phyloP scores from a whole-genome alignment of 2,888 invertebrate species.

The Thalpophila matura region DNA sequence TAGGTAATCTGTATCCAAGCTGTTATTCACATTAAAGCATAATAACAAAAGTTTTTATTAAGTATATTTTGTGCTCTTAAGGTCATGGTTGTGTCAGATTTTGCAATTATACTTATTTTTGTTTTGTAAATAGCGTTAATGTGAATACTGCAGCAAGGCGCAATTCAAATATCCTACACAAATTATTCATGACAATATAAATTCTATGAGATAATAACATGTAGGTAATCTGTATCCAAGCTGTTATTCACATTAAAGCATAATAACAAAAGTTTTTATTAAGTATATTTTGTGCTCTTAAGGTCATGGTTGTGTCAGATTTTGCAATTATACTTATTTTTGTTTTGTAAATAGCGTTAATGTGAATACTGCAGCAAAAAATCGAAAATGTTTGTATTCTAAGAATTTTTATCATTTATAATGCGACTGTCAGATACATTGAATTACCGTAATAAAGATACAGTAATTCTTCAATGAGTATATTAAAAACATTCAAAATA shows the following conservation, averaged over 20 bases:
- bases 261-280: constrained; percentile 41
- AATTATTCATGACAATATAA: constrained; percentile 67
- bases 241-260: constrained; percentile 66
- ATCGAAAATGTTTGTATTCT: constrained; percentile 29
- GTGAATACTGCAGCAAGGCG: too few species aligned
- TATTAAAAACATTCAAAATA: constrained; percentile 65
- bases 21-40: constrained; percentile 66
- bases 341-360: constrained; percentile 45
- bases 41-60: constrained; percentile 39
- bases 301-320: constrained; percentile 28
- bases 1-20: constrained; percentile 51
- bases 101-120: constrained; percentile 2
- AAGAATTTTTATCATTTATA: constrained; percentile 41
- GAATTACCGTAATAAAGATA: constrained; percentile 56
- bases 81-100: constrained; percentile 27
- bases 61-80: constrained; percentile 34
- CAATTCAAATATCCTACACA: constrained; percentile 74
- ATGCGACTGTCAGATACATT: constrained; percentile 56
- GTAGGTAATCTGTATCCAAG: constrained; percentile 50
- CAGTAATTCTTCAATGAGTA: constrained; percentile 63
- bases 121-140: too few species aligned
- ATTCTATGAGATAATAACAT: constrained; percentile 59
- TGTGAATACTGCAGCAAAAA: constrained; percentile 61
- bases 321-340: constrained; percentile 13
- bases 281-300: constrained; percentile 32